phyloP scores from a whole-genome alignment of 2,888 invertebrate genomes.

The Zootermopsis nevadensis region DNA sequence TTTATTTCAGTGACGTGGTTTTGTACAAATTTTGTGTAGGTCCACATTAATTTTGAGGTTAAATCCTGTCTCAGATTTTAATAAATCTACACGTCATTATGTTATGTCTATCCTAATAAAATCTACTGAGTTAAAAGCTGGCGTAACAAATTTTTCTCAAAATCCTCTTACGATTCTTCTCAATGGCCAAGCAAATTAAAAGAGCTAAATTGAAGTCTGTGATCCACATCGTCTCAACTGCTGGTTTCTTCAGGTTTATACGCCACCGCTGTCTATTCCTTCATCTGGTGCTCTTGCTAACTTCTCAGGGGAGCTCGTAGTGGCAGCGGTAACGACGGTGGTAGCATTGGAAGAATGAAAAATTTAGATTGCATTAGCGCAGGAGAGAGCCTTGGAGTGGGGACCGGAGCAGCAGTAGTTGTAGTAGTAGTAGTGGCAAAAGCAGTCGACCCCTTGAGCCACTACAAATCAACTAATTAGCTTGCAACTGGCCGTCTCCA shows the following conservation, averaged over 20 bases:
- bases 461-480: constrained; percentile 68
- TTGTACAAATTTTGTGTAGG: too few species aligned
- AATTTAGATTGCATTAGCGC: constrained; percentile 54
- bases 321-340: background rate
- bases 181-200: background rate
- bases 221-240: constrained; percentile 4
- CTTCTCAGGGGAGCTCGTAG: constrained; percentile 23
- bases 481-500: constrained; percentile 51
- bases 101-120: too few species aligned
- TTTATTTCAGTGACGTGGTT: too few species aligned
- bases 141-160: too few species aligned
- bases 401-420: constrained; percentile 55
- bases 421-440: constrained; percentile 56
- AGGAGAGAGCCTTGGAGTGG: constrained; percentile 37
- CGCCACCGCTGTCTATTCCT: background rate
- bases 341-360: constrained; percentile 48
- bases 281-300: constrained; percentile 23
- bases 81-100: too few species aligned
- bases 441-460: constrained; percentile 62
- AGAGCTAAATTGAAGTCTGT: background rate
- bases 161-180: too few species aligned
- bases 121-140: too few species aligned
- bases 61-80: too few species aligned
- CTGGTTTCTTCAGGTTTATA: background rate
- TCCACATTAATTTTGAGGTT: too few species aligned